Conservation (phyloP, 2,888 invertebrate genomes). For the Ophonus ardosiacus region DNA sequence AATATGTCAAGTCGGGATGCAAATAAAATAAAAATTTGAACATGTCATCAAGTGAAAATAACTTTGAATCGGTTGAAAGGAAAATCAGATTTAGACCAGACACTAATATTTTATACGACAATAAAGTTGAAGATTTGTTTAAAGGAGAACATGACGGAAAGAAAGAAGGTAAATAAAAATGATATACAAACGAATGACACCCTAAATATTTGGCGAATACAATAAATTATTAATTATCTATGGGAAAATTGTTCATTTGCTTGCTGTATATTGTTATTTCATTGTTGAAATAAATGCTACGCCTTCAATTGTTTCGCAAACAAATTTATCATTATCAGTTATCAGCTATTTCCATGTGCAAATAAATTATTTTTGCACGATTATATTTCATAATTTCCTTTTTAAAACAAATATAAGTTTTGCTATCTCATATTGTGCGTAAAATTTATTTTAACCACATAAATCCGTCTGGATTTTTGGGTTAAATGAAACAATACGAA, state of each 20-base stretch:
- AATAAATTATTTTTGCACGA: no score
- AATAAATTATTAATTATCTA: background rate
- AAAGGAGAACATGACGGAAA: constrained; percentile 69
- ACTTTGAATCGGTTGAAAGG: constrained; percentile 71
- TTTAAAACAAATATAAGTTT: no score
- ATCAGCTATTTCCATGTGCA: no score
- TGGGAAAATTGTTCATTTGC: background rate
- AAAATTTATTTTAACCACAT: no score
- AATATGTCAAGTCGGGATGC: constrained; percentile 59
- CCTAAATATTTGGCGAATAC: background rate
- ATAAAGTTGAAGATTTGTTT: constrained; percentile 73
- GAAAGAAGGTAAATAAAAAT: constrained; percentile 68
- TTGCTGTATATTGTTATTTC: background rate
- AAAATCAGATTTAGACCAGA: constrained; percentile 76
- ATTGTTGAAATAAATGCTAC: no score
- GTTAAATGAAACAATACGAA: no score
- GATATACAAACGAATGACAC: background rate
- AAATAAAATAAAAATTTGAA: constrained; percentile 58
- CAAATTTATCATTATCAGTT: no score
- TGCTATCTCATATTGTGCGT: no score
- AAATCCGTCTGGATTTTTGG: no score
- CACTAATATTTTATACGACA: constrained; percentile 73
- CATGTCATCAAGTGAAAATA: constrained; percentile 65
- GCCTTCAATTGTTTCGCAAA: no score
- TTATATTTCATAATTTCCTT: no score